Conservation (phyloP, 2,888 invertebrate species). For the Ectemnius cavifrons region DNA sequence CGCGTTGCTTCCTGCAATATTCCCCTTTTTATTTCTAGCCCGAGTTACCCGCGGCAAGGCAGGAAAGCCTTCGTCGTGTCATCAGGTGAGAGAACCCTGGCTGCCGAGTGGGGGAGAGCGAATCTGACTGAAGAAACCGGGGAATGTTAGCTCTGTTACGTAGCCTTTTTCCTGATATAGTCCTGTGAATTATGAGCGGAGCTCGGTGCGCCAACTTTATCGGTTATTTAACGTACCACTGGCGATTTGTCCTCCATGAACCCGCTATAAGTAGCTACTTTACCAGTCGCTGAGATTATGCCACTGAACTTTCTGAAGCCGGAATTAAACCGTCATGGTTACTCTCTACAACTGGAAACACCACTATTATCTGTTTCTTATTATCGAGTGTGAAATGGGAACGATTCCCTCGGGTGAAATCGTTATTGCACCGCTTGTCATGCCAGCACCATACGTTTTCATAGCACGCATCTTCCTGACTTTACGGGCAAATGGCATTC, state of each 20-base stretch:
- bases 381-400: background rate
- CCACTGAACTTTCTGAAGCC: constrained; percentile 37
- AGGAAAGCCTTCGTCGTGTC: background rate
- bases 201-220: constrained; percentile 64
- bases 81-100: background rate
- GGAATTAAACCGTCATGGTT: constrained; percentile 31
- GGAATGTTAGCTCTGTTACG: constrained; percentile 12
- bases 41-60: constrained; percentile 7
- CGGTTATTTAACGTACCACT: constrained; percentile 63
- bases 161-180: constrained; percentile 26
- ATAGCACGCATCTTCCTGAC: background rate
- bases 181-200: constrained; percentile 57
- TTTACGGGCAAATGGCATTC: background rate
- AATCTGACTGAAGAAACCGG: constrained; percentile 11
- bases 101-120: background rate
- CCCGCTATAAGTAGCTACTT: constrained; percentile 20
- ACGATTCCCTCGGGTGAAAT: background rate
- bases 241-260: constrained; percentile 46
- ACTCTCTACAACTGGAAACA: background rate
- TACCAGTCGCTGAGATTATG: constrained; percentile 25
- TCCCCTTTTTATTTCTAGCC: constrained; percentile 43
- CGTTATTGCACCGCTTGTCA: background rate
- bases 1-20: constrained; percentile 47
- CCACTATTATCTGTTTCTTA: background rate
- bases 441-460: background rate